These are phyloP conservation scores for Sitta europaea DNA, from an alignment of 2,113 vertebrate species.

Conservation along the genomic window DNA sequence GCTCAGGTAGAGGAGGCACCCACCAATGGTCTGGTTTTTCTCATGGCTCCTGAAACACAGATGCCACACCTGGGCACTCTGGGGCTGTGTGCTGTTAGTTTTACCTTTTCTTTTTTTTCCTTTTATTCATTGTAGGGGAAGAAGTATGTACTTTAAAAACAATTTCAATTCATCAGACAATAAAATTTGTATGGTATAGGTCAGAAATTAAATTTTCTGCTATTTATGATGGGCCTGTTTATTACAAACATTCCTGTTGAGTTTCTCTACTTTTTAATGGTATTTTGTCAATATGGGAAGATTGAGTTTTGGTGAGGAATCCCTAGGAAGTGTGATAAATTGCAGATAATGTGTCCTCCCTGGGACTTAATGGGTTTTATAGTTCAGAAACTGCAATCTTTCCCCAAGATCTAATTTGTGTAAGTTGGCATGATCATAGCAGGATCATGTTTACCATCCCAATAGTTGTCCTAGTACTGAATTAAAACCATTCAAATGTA, in stretches of 20 bases:
- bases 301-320: not conserved
- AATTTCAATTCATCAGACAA: not conserved
- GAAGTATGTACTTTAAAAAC: not conserved
- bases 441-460: not conserved
- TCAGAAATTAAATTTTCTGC: not conserved
- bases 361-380: not conserved
- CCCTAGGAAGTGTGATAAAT: conserved; percentile 5
- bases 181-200: not conserved
- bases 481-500: not conserved
- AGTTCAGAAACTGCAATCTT: not conserved
- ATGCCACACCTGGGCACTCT: not conserved
- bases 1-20: not conserved
- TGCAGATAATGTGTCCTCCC: not conserved
- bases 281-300: not conserved
- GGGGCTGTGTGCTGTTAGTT: not conserved
- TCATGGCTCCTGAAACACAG: not conserved
- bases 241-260: not conserved
- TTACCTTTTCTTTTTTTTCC: not conserved
- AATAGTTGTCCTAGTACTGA: not conserved
- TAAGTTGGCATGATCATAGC: not conserved
- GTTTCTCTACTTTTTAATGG: not conserved
- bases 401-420: not conserved
- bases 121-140: not conserved
- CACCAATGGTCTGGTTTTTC: accelerated
- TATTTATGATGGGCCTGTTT: not conserved